phyloP scores from a whole-genome alignment of 37 sponge, comb jelly and placozoan species.

The Tethya wilhelma region DNA sequence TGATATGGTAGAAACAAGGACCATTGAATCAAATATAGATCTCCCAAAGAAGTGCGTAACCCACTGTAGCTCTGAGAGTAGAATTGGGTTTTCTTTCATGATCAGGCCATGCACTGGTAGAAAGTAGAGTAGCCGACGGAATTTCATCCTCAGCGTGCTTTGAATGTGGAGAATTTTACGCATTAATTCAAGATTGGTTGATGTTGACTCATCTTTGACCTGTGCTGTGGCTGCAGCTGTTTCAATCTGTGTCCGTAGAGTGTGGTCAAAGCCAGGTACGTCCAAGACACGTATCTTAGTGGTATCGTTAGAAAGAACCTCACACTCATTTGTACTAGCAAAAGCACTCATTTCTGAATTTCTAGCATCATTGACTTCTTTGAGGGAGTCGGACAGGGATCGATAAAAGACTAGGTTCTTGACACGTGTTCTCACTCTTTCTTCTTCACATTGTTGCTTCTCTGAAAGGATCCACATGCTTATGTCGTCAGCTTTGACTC shows the following conservation, averaged over 20 bases:
- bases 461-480: slow-evolving; percentile 21
- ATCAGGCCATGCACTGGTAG: slow-evolving; percentile 26
- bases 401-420: not conserved
- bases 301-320: slow-evolving; percentile 17
- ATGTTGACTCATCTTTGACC: not conserved
- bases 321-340: not conserved
- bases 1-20: slow-evolving; percentile 29
- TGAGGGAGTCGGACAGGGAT: not conserved
- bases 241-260: no score
- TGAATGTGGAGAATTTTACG: slow-evolving; percentile 34
- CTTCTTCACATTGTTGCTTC: not conserved
- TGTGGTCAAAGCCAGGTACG: slow-evolving; percentile 16
- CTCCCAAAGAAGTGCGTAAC: slow-evolving; percentile 16
- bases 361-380: not conserved
- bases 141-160: not conserved
- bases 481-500: not conserved
- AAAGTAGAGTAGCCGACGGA: slow-evolving; percentile 35
- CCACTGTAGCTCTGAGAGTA: slow-evolving; percentile 10
- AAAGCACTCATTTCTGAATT: not conserved
- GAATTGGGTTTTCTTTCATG: not conserved
- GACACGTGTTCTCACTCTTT: not conserved
- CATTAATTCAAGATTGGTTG: slow-evolving; percentile 8
- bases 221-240: not conserved
- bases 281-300: slow-evolving; percentile 34
- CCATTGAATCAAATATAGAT: slow-evolving; percentile 38